phyloP scores from a whole-genome alignment of 1,140 invertebrate species.

The Neodiprion lecontei region DNA sequence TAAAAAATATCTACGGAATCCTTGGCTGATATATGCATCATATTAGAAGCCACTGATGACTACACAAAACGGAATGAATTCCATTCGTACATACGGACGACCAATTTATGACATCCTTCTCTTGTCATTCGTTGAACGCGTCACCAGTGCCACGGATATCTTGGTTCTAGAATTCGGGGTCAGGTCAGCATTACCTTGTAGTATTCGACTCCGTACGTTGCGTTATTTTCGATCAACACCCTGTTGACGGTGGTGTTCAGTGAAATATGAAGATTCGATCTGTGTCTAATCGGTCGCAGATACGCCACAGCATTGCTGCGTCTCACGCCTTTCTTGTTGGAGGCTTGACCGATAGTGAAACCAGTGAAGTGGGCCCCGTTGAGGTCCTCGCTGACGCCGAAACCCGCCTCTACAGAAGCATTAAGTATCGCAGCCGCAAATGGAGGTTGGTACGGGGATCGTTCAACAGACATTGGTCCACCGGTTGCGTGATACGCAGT shows the following conservation, averaged over 20 bases:
- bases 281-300: conserved; percentile 44
- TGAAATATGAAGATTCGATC: conserved; percentile 74
- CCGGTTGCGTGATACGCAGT: conserved; percentile 51
- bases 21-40: too few species aligned
- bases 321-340: conserved; percentile 69
- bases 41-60: too few species aligned
- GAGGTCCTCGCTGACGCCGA: conserved; percentile 65
- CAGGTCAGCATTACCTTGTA: conserved; percentile 28
- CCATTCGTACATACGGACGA: too few species aligned
- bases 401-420: conserved; percentile 66
- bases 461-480: conserved; percentile 41
- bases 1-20: too few species aligned
- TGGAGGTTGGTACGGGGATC: conserved; percentile 62
- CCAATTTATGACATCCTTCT: too few species aligned
- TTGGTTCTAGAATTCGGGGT: conserved; percentile 30
- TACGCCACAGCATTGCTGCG: conserved; percentile 64
- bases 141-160: conserved; percentile 44
- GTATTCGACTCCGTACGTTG: conserved; percentile 39
- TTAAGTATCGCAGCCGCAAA: conserved; percentile 65
- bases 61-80: too few species aligned
- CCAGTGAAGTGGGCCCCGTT: conserved; percentile 63
- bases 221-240: conserved; percentile 40
- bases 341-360: conserved; percentile 61
- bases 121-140: too few species aligned
- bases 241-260: conserved; percentile 71